Conservation (phyloP, 2,113 vertebrate species). For the Antennarius striatus region DNA sequence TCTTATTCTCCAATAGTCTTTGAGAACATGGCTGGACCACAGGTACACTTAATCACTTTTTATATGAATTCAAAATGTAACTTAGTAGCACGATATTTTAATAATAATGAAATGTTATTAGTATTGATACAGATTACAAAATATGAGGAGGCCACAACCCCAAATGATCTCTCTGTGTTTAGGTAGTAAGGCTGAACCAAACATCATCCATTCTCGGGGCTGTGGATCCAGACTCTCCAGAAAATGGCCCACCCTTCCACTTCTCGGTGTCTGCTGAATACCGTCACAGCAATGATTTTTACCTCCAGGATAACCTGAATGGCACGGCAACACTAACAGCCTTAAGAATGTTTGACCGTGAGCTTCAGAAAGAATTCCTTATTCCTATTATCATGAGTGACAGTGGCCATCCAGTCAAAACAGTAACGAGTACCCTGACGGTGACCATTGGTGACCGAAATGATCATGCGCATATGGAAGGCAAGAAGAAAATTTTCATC, state of each 20-base stretch:
- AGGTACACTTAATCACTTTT: constrained; percentile 47
- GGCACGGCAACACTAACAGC: constrained; percentile 85
- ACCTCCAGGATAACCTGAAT: constrained; percentile 86
- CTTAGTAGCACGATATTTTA: too few species aligned
- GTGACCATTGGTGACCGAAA: constrained; percentile 89
- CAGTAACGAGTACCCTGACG: constrained; percentile 84
- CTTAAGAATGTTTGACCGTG: constrained; percentile 86
- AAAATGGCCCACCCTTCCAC: constrained; percentile 85
- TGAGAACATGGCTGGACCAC: constrained; percentile 81
- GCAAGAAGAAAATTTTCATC: constrained; percentile 85
- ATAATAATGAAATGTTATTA: too few species aligned
- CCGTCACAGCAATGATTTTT: constrained; percentile 82
- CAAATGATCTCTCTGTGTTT: constrained; percentile 41
- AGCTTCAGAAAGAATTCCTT: constrained; percentile 85
- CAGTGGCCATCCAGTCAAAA: constrained; percentile 84
- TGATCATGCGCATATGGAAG: constrained; percentile 84
- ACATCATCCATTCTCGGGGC: constrained; percentile 83
- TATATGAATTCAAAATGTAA: background rate
- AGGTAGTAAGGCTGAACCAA: constrained; percentile 82
- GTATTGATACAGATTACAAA: too few species aligned
- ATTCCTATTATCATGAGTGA: constrained; percentile 86
- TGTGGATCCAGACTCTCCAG: constrained; percentile 80
- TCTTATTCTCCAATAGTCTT: constrained; percentile 83
- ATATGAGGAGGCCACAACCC: too few species aligned
- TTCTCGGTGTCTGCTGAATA: constrained; percentile 80